Evolutionary conservation across 2,888 invertebrate species (phyloP), one percentile per base, ranked within the genome.

Genomic region (Brachyptera risi): DNA sequence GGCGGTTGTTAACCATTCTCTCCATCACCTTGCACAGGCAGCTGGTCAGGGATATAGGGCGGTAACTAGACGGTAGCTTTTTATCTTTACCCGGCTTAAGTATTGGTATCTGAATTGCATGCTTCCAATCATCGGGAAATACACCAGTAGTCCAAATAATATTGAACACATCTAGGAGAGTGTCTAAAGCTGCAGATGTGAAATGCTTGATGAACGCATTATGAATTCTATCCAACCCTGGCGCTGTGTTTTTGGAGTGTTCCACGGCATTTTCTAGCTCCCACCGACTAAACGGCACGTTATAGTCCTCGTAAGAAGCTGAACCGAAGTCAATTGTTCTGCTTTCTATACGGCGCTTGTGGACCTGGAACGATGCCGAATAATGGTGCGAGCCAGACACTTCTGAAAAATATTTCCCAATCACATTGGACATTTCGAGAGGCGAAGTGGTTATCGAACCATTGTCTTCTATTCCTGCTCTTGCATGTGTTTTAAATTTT

Each of bases 111-210:
- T 54, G 27, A 15, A 37, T 67, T 19, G 60, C 54, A 5, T 51
- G n/a, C 38, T 40, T 35, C 60, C 60, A 60, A 15, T 42, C 19
- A 19, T n/a, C 17, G 38, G 60, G 60, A 38, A 60, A 60, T 13
- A 24, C 21, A 9, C 27, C 40, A 11, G 51, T 40, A 4, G 1
- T 1, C 57, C 49, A 60, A 13, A 56, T 2, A 5, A 57, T 31
- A 23, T 57, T 60, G 49, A 57, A 15, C 23, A 35, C 47, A 3
- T 44, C 17, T 5, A 57, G 35, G 19, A 60, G 13, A 15, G 19
- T 31, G 17, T 17, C 13, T n/a, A 54, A 26, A 21, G 44, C 15
- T 2, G 19, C 31, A n/a, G 38, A 27, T 3, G 19, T n/a, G 4
- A 57, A 26, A 37, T 38, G 38, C 19, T 57, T 57, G 7, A 57